Percentiles rank a stretch among this genome's conserved stretches.
Evolutionary conservation across 1,140 invertebrate species (phyloP).

Genomic region (Atta colombica): DNA sequence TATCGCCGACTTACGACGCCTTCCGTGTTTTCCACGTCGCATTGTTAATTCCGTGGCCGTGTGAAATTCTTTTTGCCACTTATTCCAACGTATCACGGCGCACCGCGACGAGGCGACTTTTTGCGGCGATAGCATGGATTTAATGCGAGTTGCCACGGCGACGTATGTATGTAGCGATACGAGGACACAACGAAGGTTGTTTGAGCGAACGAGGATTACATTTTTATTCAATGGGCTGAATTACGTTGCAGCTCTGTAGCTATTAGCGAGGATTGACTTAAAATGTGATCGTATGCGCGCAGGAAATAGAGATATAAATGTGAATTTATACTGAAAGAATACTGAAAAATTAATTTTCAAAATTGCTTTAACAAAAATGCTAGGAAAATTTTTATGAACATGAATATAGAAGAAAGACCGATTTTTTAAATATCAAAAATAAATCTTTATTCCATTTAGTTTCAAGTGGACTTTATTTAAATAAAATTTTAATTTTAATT

Average conservation of each 20-base stretch:
- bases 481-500: conserved; percentile 13
- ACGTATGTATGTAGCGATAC: neutral
- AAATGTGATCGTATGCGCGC: neutral
- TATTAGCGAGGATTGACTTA: neutral
- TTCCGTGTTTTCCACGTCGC: conserved; percentile 22
- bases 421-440: neutral
- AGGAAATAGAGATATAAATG: neutral
- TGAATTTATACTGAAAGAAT: neutral
- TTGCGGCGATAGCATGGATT: conserved; percentile 17
- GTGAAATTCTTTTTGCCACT: conserved; percentile 41
- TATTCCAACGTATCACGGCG: conserved; percentile 23
- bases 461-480: neutral
- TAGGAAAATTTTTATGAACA: neutral
- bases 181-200: neutral
- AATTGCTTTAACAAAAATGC: neutral
- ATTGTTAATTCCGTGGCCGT: conserved; percentile 58
- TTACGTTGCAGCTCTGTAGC: neutral
- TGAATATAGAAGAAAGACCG: neutral
- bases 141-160: neutral
- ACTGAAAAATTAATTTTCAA: conserved; percentile 4
- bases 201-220: neutral
- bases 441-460: neutral
- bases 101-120: conserved; percentile 41
- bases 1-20: conserved; percentile 65
- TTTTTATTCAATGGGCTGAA: conserved; percentile 25